Evolutionary conservation across 2,113 vertebrate species (phyloP).

Genomic region (Lycocorax pyrrhopterus): DNA sequence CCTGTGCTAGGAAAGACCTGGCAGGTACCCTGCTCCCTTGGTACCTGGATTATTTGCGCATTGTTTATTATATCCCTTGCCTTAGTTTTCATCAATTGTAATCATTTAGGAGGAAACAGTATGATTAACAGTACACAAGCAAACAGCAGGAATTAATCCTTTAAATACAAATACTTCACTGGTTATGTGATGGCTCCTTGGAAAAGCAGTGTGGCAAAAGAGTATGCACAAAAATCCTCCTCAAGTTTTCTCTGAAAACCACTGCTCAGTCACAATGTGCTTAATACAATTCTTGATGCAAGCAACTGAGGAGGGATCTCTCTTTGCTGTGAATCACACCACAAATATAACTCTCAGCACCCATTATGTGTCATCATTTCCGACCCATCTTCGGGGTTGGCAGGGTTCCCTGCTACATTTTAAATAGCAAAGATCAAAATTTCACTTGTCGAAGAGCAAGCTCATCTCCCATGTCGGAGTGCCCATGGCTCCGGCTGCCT

Average conservation of each 20-base stretch:
- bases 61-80: slow-evolving; percentile 69
- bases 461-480: not conserved
- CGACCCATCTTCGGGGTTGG: not conserved
- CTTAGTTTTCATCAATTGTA: slow-evolving; percentile 71
- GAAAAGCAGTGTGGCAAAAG: slow-evolving; percentile 37
- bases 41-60: slow-evolving; percentile 53
- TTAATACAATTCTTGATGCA: not conserved
- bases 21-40: slow-evolving; percentile 51
- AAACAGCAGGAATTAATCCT: slow-evolving; percentile 78
- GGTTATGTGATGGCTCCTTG: slow-evolving; percentile 39
- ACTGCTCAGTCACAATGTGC: not conserved
- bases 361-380: not conserved
- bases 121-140: slow-evolving; percentile 72
- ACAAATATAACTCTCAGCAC: not conserved
- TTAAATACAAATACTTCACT: slow-evolving; percentile 66
- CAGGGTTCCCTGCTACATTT: not conserved
- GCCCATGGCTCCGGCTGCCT: not conserved
- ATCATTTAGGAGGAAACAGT: slow-evolving; percentile 72
- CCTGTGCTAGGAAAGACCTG: slow-evolving; percentile 58
- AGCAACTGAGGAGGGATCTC: not conserved
- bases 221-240: not conserved
- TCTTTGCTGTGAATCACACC: not conserved
- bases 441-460: not conserved
- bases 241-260: slow-evolving; percentile 10
- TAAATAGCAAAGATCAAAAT: not conserved